phyloP scores from a whole-genome alignment of 53 echinoderm and acorn worm genomes.

The Antedon mediterranea region DNA sequence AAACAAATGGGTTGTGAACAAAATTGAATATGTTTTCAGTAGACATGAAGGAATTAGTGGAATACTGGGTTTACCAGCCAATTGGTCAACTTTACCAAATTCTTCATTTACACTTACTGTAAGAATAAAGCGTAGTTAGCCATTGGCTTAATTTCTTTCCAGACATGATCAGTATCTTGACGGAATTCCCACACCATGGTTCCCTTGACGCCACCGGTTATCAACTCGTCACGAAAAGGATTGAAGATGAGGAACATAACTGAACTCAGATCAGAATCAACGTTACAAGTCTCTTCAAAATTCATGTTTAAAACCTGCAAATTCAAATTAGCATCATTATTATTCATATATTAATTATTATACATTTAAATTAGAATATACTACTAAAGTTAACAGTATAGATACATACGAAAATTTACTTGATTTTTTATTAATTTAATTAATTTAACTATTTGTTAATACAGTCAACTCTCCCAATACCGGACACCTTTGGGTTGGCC shows the following conservation, averaged over 20 bases:
- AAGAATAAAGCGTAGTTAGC: slow-evolving; percentile 95
- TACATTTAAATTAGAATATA: too few relatives aligned
- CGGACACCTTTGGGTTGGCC: too few relatives aligned
- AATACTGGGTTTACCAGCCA: not conserved
- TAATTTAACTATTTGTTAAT: too few relatives aligned
- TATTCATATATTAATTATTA: too few relatives aligned
- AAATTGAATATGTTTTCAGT: too few relatives aligned
- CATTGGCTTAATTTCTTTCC: slow-evolving; percentile 96
- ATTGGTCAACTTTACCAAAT: not conserved
- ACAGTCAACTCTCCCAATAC: too few relatives aligned
- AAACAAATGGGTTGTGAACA: too few relatives aligned
- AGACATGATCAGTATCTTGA: slow-evolving; percentile 76
- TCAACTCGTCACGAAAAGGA: slow-evolving; percentile 86
- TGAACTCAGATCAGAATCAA: slow-evolving; percentile 85
- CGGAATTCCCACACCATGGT: slow-evolving; percentile 96
- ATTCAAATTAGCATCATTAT: not conserved
- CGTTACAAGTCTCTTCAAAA: slow-evolving; percentile 90
- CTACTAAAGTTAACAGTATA: too few relatives aligned
- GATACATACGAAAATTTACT: too few relatives aligned
- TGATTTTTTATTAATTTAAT: too few relatives aligned
- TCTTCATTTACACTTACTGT: slow-evolving; percentile 40
- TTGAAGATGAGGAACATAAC: slow-evolving; percentile 96
- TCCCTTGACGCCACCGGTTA: slow-evolving; percentile 92
- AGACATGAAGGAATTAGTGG: not conserved
- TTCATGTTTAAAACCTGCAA: slow-evolving; percentile 82